Base-by-base conservation (phyloP, 1,140 invertebrate genomes). In the Drosophila pandora region DNA sequence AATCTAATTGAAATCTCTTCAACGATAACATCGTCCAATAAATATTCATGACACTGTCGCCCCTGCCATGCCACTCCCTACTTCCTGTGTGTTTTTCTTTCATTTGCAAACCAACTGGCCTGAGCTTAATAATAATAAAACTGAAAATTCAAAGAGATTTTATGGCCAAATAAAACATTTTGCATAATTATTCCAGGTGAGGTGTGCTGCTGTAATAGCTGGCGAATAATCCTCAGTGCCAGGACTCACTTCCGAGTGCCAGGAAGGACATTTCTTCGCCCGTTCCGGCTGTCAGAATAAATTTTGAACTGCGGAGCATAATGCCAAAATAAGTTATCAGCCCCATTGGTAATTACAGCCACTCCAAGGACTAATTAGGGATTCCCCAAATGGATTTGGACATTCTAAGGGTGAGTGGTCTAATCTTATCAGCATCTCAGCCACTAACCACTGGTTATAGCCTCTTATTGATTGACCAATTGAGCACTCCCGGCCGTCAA, bases 271-370 rank as follows among this genome's bases (percentile, higher is more conserved):
- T 56, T 22, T 50, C 25, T 12, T 49, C 17, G 57, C 25, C 28
- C 37, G 45, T 56, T 37, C 17, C 17, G 43, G 56, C 61, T 75
- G 73, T 55, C 81, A 70, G 65, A 78, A 72, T 76, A 76, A 77
- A 88, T 88, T 87, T 88, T 83, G 79, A 87, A 88, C 83, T 79
- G 81, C 62, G 43, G 53, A 72, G 62, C 79, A 69, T 79, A 83
- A 79, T 72, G 65, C 57, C 67, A 4, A 88, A 87, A 87, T 82
- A 79, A 88, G 83, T 88, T 87, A 83, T 70, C 82, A 68, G 63
- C 56, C n/a, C 41, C 41, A 2, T 43, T 43, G 69, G 56, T 67
- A 83, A 67, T 63, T 80, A 80, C 49, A 49, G 57, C 41, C 41
- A 48, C 43, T 52, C 39, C 28, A 58, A 50, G 45, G n/a, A 23